Evolutionary conservation across 2,113 vertebrate species (phyloP).

Genomic region (Numida meleagris): DNA sequence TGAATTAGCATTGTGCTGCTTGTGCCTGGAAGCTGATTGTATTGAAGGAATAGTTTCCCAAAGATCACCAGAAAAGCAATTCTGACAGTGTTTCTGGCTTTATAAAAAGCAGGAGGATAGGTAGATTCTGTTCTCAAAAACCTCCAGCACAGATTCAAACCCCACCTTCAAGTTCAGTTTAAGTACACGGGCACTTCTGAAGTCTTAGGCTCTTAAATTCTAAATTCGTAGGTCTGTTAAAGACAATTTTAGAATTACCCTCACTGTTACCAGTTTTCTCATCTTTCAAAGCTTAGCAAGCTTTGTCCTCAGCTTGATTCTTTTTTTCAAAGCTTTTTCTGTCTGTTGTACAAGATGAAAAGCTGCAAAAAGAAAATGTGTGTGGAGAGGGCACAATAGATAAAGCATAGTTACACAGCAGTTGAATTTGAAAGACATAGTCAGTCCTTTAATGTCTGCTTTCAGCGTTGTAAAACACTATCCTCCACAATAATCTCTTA

Average conservation of each 20-base stretch:
- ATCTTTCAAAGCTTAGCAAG: background rate
- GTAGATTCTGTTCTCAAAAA: background rate
- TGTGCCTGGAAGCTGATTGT: background rate
- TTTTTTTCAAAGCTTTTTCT: background rate
- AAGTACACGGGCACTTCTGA: background rate
- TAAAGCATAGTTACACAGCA: background rate
- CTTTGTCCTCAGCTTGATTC: background rate
- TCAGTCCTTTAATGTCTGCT: conserved; percentile 3
- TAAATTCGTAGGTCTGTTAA: background rate
- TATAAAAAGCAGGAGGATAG: background rate
- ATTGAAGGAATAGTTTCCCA: background rate
- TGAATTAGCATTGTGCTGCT: background rate
- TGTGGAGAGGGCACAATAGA: background rate
- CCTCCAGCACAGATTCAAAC: background rate
- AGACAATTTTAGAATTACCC: background rate
- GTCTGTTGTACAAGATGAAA: background rate
- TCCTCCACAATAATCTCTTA: background rate
- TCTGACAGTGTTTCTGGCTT: background rate
- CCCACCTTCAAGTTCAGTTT: background rate
- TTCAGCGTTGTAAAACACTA: background rate
- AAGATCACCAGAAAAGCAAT: background rate
- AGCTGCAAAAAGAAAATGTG: background rate
- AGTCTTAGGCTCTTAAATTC: background rate
- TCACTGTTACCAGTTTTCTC: background rate
- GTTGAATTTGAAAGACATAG: background rate